phyloP scores from a whole-genome alignment of 2,113 vertebrate species.

The Nymphicus hollandicus region DNA sequence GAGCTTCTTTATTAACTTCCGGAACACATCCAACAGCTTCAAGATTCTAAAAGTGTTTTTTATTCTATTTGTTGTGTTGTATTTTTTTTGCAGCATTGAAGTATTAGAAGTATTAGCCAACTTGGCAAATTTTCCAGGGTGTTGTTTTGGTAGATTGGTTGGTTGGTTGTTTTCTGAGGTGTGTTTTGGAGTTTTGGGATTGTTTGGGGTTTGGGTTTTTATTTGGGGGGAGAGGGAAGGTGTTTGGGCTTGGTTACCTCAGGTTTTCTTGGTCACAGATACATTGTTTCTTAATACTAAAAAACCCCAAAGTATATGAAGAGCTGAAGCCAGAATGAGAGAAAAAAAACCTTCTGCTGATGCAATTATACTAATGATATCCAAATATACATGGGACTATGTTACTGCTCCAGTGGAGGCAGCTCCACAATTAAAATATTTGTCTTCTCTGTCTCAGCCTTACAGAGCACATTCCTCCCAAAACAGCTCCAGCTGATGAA shows the following conservation, averaged over 20 bases:
- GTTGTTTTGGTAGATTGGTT: neutral
- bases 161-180: neutral
- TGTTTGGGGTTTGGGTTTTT: neutral
- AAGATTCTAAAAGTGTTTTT: neutral
- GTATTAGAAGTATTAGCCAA: neutral
- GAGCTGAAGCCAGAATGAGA: neutral
- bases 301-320: neutral
- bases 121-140: neutral
- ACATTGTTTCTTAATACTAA: neutral
- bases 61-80: neutral
- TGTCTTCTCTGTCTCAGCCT: neutral
- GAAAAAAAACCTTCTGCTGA: neutral
- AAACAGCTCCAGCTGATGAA: neutral
- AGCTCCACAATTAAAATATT: neutral
- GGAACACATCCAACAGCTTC: neutral
- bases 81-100: neutral
- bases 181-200: neutral
- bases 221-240: neutral
- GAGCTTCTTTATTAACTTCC: neutral
- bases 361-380: neutral
- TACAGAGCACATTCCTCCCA: accelerated
- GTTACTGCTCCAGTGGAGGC: neutral
- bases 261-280: neutral
- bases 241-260: neutral
- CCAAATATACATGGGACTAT: neutral